phyloP scores from a whole-genome alignment of 2,797 vertebrate species.

The Xenentodon cancila region DNA sequence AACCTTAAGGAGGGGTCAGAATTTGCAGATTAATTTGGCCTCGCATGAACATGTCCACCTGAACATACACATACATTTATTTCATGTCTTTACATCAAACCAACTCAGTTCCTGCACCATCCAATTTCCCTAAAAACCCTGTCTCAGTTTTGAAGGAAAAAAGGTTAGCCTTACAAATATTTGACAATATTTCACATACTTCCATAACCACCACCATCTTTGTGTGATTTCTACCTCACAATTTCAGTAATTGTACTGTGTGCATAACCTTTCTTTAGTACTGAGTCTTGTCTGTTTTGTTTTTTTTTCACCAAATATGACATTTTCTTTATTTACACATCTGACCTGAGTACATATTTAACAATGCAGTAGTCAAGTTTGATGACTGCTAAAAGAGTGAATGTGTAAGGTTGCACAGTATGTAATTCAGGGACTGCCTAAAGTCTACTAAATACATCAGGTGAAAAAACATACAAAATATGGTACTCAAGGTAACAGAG shows the following conservation, averaged over 20 bases:
- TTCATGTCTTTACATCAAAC: background rate
- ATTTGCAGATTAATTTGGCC: constrained; percentile 46
- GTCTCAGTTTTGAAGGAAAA: constrained; percentile 55
- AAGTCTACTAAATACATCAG: too few relatives aligned
- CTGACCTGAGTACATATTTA: background rate
- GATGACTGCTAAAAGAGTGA: too few relatives aligned
- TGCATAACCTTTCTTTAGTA: background rate
- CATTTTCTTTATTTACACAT: background rate
- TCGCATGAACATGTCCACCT: constrained; percentile 18
- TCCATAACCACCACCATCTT: background rate
- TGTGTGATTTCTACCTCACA: constrained; percentile 9
- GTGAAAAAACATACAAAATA: too few relatives aligned
- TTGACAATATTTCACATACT: constrained; percentile 4
- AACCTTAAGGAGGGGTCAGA: constrained; percentile 56
- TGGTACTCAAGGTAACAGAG: too few relatives aligned
- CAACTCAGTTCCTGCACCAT: constrained; percentile 40
- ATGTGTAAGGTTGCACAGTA: too few relatives aligned
- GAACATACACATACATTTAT: constrained; percentile 11
- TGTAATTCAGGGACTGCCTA: too few relatives aligned
- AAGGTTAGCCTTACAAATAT: constrained; percentile 39
- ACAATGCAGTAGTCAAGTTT: too few relatives aligned
- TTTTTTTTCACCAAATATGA: background rate
- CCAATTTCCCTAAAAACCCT: constrained; percentile 57
- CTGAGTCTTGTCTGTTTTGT: background rate
- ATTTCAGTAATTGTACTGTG: constrained; percentile 5